phyloP scores from a whole-genome alignment of 1,140 invertebrate species.

The Lepidurus arcticus region DNA sequence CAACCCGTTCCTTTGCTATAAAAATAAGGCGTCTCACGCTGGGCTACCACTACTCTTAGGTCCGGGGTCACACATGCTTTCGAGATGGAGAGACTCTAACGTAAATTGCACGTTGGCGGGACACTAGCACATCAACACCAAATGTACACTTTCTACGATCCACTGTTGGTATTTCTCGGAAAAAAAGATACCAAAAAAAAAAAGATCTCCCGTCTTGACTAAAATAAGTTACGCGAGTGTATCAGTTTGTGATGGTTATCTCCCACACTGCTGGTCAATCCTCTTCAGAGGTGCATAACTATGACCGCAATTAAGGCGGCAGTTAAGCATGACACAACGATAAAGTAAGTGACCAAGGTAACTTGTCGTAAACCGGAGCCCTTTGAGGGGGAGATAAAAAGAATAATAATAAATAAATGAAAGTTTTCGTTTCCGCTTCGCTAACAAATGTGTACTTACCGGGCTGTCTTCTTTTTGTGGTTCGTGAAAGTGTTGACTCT shows the following conservation, averaged over 20 bases:
- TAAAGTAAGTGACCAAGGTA: slow-evolving; percentile 64
- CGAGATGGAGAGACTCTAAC: background rate
- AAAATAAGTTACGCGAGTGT: slow-evolving; percentile 15
- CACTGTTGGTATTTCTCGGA: background rate
- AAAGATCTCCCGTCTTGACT: background rate
- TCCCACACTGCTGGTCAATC: background rate
- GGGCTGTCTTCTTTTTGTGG: slow-evolving; percentile 35
- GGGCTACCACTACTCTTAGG: background rate
- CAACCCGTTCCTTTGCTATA: background rate
- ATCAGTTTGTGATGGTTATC: background rate
- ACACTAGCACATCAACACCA: background rate
- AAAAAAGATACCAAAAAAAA: background rate
- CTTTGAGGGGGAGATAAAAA: slow-evolving; percentile 47
- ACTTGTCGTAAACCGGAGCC: slow-evolving; percentile 64
- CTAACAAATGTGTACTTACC: slow-evolving; percentile 33
- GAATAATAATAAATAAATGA: slow-evolving; percentile 7
- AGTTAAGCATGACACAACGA: slow-evolving; percentile 58
- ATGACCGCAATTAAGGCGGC: slow-evolving; percentile 63
- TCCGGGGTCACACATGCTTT: background rate
- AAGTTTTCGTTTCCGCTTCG: slow-evolving; percentile 12
- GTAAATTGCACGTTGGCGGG: background rate
- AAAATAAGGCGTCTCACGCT: background rate
- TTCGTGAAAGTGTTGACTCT: slow-evolving; percentile 43
- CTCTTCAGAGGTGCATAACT: slow-evolving; percentile 57
- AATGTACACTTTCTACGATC: background rate